A percentile compares a stretch with the other conserved stretches of the same genome.
These are phyloP conservation scores for Sturnira hondurensis DNA, from an alignment of 2,113 vertebrate genomes.

Conservation along the genomic window DNA sequence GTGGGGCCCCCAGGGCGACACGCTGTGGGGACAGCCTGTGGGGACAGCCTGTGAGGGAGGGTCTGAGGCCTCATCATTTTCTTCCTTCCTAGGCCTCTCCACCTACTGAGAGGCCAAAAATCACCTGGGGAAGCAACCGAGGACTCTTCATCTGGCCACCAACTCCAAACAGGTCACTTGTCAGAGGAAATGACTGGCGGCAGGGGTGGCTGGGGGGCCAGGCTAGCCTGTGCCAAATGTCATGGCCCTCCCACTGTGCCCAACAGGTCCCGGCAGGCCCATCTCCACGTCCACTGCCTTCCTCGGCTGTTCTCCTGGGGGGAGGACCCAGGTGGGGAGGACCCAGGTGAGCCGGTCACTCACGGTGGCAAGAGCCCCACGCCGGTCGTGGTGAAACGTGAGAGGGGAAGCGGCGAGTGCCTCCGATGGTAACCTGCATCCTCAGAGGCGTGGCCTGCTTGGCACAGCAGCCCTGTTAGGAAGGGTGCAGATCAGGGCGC, in stretches of 20 bases:
- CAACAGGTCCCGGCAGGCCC: not conserved
- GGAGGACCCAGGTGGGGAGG: too few relatives aligned
- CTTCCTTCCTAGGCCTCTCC: not conserved
- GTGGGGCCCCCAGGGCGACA: not conserved
- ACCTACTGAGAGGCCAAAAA: not conserved
- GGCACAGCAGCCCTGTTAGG: not conserved
- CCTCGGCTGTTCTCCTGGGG: not conserved
- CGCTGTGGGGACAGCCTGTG: not conserved
- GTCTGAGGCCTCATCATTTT: not conserved
- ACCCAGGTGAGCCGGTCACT: not conserved
- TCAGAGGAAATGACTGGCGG: not conserved
- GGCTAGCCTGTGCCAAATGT: rapidly evolving
- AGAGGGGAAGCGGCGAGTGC: not conserved
- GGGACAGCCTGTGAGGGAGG: not conserved
- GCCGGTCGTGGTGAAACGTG: too few relatives aligned
- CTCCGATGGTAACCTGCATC: not conserved
- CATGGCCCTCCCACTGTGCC: not conserved
- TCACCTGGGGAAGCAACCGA: not conserved
- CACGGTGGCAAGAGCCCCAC: not conserved
- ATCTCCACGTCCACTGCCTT: rapidly evolving
- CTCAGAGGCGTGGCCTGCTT: not conserved
- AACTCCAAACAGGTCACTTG: not conserved
- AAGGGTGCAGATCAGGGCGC: not conserved
- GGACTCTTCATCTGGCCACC: not conserved
- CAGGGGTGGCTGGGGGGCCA: not conserved